Conservation (phyloP, 1,140 invertebrate species). For the Heliothis subflexa region DNA sequence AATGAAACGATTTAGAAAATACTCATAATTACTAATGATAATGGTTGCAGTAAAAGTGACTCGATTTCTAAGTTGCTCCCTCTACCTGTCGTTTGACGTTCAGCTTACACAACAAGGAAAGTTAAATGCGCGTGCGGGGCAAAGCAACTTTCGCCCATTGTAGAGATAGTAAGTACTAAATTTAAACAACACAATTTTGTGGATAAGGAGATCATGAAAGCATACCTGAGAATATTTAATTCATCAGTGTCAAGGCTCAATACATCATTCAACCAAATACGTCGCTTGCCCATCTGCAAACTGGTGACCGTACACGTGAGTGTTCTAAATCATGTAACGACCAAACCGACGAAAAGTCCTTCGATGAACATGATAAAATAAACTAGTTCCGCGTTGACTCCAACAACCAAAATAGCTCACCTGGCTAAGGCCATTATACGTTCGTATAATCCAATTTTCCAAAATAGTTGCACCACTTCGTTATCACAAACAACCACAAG, state of each 20-base stretch:
- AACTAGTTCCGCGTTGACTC: constrained; percentile 84
- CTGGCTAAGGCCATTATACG: constrained; percentile 86
- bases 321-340: constrained; percentile 58
- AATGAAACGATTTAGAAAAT: constrained; percentile 43
- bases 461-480: constrained; percentile 77
- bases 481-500: constrained; percentile 74
- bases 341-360: constrained; percentile 73
- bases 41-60: constrained; percentile 72
- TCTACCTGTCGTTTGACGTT: constrained; percentile 78
- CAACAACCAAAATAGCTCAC: constrained; percentile 85
- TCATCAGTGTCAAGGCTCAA: constrained; percentile 23
- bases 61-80: constrained; percentile 83
- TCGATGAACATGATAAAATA: constrained; percentile 80
- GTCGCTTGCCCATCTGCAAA: constrained; percentile 21
- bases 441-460: constrained; percentile 85
- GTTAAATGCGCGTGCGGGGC: constrained; percentile 81
- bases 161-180: constrained; percentile 60
- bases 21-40: constrained; percentile 59
- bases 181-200: constrained; percentile 55
- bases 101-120: constrained; percentile 86
- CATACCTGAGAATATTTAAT: constrained; percentile 43
- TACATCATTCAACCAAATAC: constrained; percentile 41
- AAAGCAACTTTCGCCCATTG: constrained; percentile 83
- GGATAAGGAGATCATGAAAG: constrained; percentile 31
- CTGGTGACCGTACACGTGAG: constrained; percentile 43